These are phyloP conservation scores for Marmota monax DNA, from an alignment of 2,113 vertebrate species.

Conservation along the genomic window DNA sequence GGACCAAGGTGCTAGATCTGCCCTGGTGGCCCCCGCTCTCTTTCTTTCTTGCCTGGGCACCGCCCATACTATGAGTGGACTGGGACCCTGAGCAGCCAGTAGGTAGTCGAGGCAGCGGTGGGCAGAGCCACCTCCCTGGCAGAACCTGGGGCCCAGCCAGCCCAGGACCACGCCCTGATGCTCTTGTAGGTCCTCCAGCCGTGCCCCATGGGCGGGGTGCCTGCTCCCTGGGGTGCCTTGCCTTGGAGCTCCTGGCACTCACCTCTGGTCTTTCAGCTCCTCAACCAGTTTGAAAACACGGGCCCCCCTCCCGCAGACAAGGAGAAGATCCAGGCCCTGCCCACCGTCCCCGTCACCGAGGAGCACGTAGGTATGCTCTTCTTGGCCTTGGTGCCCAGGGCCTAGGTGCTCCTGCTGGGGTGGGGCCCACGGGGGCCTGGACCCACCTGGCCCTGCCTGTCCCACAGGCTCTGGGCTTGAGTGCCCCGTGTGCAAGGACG, in stretches of 20 bases:
- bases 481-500: constrained; percentile 99
- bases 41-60: background rate
- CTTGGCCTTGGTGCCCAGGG: background rate
- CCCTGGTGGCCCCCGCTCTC: too few relatives aligned
- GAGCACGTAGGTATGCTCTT: constrained; percentile 92
- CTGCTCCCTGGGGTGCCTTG: too few relatives aligned
- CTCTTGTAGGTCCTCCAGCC: too few relatives aligned
- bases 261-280: constrained; percentile 89
- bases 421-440: accelerated
- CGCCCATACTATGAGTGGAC: too few relatives aligned
- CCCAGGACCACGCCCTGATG: too few relatives aligned
- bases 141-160: too few relatives aligned
- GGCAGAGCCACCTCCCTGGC: too few relatives aligned
- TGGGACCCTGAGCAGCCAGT: too few relatives aligned
- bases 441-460: too few relatives aligned
- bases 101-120: too few relatives aligned
- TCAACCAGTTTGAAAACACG: constrained; percentile 99
- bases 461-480: constrained; percentile 94
- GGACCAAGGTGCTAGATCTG: background rate
- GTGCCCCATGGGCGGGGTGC: too few relatives aligned
- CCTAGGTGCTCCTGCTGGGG: background rate
- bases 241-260: background rate
- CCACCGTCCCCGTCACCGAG: constrained; percentile 94
- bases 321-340: constrained; percentile 97
- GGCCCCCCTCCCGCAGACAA: constrained; percentile 98